Base-by-base conservation (phyloP, 2,113 vertebrate species). In the Triplophysa siluroides region DNA sequence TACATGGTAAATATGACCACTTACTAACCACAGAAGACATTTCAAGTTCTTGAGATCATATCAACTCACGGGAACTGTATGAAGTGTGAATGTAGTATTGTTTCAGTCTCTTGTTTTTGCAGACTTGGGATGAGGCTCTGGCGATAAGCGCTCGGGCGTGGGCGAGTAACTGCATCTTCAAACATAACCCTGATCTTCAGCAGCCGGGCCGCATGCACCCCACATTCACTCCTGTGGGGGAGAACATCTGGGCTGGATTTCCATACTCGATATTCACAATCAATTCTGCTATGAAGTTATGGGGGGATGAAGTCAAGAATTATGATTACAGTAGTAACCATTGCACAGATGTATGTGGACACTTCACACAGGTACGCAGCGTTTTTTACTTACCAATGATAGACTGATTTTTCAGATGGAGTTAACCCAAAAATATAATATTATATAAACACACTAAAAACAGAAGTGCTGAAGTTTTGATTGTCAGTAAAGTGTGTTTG, bases 81-180 rank as follows among this genome's bases (percentile, higher is more conserved):
- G 18, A 54, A 18, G 0, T 54, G 52, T 5, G 16, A 6, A 12
- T 54, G 14, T 18, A 54, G 4, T 33, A 33, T 33, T 33, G 29
- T 6, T 33, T 6, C 29, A 33, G 29, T 0, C 43, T 43, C 75
- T 18, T 83, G 1, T 76, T 19, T 73, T 14, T 73, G 47, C 26
- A 92, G 92, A 86, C 90, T 0, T 92, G 92, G 92, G 91, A 92
- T 33, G 78, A 85, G 12, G 88, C 24, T 12, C 72, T 92, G 58
- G 90, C 91, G 10, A 60, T 84, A 3, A 90, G 87, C 13, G 90
- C 90, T 0, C 80, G 67, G 76, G 81, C 80, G 0, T 92, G 90
- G 90, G 89, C 90, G 0, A 70, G 56, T 0, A 8, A 8, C 1
- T 92, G 92, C 7, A 0, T 50, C 12, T 90, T 86, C 71, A 0